Evolutionary conservation across 2,888 invertebrate species (phyloP), one percentile per base, ranked within the genome.

Genomic region (Rhamnusium bicolor): DNA sequence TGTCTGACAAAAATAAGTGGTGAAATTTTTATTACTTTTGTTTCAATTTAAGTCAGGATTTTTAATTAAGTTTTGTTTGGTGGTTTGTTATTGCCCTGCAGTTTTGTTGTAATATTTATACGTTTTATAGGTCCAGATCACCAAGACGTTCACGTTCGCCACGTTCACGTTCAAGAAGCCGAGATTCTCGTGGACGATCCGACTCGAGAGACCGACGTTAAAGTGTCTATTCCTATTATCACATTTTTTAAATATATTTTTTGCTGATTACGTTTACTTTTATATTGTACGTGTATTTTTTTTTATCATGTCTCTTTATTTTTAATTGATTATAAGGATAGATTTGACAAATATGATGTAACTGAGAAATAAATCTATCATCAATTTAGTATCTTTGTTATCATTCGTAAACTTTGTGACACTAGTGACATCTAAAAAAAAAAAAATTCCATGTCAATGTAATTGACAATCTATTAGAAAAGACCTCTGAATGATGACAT

Each of bases 161-260:
- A 14, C 69, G 79, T 19, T 76, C 90, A 54, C 86, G 91, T 76
- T 91, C 90, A 79, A 89, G 90, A 80, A 91, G 91, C 79, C 87
- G 90, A 74, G 91, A 91, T 83, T 88, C 91, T 79, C 88, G 90
- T 77, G 91, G 90, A 85, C 89, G 91, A 79, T 90, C 91, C 65
- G 90, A 91, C 82, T 91, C 91, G 21, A 88, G 91, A 79, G 91
- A 91, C 84, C 90, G 91, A 69, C 90, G 91, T 83, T 91, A 88
- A 80, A 65, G 14, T 2, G 51, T 16, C 16, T n/a, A 49, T 16
- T 5, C 2, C 19, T 46, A n/a, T 66, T 8, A 16, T 14, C n/a
- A 19, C n/a, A 54, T 18, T 51, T 54, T 40, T 53, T 8, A 21
- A 18, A 12, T 46, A 46, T 58, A 58, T 56, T 68, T 65, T 32